These are phyloP conservation scores for Caenorhabditis sp. DNA, from an alignment of 2,888 invertebrate genomes.

Conservation along the genomic window DNA sequence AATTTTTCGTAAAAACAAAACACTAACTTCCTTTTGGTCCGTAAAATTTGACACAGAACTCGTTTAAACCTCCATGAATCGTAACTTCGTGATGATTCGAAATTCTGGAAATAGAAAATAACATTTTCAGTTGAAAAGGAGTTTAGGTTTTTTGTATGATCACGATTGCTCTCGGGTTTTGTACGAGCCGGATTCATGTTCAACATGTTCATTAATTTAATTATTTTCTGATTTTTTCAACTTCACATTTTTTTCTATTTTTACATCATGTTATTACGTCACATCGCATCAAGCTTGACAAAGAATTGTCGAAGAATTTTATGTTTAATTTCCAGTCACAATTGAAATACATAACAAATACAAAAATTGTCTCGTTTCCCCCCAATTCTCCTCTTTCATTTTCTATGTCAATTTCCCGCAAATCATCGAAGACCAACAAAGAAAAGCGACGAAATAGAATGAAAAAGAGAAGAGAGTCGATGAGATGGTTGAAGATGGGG, in stretches of 20 bases:
- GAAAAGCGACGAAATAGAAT: background rate
- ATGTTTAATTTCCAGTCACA: no score
- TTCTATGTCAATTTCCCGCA: slow-evolving; percentile 1
- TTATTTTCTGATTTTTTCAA: no score
- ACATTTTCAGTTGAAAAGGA: slow-evolving; percentile 1
- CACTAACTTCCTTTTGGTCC: slow-evolving; percentile 90
- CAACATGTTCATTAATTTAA: no score
- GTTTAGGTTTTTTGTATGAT: no score
- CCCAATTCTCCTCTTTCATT: background rate
- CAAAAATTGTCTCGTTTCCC: background rate
- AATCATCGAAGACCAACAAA: background rate
- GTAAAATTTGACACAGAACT: slow-evolving; percentile 99
- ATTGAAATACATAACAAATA: background rate
- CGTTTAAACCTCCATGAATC: slow-evolving; percentile 94
- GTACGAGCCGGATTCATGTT: no score
- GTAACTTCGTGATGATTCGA: slow-evolving; percentile 99
- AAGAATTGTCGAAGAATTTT: no score
- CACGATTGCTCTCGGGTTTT: no score
- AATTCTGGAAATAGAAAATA: slow-evolving; percentile 77
- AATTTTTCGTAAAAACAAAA: slow-evolving; percentile 2
- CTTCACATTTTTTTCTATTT: no score
- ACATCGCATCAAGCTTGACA: no score
- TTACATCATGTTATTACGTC: no score
- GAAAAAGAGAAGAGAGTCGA: background rate
- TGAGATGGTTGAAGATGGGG: background rate